These are phyloP conservation scores for Ashinkailepas kermadecensis DNA, from an alignment of 2,888 invertebrate genomes.

Conservation along the genomic window DNA sequence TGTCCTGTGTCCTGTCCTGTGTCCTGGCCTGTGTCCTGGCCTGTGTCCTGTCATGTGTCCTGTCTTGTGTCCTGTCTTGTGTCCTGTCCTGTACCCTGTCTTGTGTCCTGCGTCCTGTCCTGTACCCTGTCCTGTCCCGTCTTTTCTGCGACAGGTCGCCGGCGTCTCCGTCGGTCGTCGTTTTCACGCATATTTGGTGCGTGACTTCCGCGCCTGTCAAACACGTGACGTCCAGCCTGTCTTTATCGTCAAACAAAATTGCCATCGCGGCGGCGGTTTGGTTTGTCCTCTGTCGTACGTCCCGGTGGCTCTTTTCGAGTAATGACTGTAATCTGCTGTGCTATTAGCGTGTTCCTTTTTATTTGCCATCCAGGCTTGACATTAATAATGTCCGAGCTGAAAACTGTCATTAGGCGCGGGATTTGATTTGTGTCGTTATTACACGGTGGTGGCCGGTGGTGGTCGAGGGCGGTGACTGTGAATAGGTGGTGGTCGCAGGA, in stretches of 20 bases:
- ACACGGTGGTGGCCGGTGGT: neutral
- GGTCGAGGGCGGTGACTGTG: too few relatives aligned
- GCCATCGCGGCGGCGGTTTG: neutral
- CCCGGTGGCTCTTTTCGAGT: neutral
- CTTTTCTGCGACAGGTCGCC: too few relatives aligned
- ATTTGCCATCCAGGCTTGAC: slow-evolving; percentile 3
- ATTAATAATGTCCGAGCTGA: slow-evolving; percentile 18
- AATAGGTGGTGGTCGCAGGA: too few relatives aligned
- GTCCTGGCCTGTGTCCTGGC: too few relatives aligned
- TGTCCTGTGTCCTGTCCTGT: too few relatives aligned
- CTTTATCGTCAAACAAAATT: slow-evolving; percentile 5
- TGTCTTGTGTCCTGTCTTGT: too few relatives aligned
- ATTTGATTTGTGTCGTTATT: slow-evolving; percentile 7
- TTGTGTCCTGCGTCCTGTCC: neutral
- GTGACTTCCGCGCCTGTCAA: neutral
- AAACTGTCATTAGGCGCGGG: slow-evolving; percentile 9
- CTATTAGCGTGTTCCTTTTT: slow-evolving; percentile 17
- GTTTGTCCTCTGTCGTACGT: slow-evolving; percentile 21
- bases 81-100: neutral
- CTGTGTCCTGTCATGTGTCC: too few relatives aligned
- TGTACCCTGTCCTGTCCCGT: neutral
- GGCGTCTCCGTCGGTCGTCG: neutral
- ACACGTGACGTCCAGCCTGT: neutral
- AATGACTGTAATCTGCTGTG: slow-evolving; percentile 7
- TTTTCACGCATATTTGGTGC: neutral